phyloP scores from a whole-genome alignment of 1,140 invertebrate species.

The Bombus sylvicola region DNA sequence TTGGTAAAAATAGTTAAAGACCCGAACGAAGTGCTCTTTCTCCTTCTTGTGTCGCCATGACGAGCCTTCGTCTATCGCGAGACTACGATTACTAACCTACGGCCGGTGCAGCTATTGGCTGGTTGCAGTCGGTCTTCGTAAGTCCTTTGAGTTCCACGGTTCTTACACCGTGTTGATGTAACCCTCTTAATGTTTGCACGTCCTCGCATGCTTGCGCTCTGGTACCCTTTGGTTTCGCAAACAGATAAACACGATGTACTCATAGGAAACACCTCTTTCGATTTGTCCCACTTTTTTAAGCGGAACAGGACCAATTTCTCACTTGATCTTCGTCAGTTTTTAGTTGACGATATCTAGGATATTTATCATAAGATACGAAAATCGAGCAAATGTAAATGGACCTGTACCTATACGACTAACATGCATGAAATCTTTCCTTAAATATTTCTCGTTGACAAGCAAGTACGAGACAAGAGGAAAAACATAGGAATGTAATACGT shows the following conservation, averaged over 20 bases:
- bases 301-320: background rate
- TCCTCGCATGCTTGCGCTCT: constrained; percentile 67
- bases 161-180: constrained; percentile 25
- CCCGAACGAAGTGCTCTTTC: constrained; percentile 50
- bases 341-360: too few species aligned
- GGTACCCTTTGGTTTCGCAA: constrained; percentile 56
- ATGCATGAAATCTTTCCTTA: constrained; percentile 7
- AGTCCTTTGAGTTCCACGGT: constrained; percentile 46
- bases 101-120: constrained; percentile 64
- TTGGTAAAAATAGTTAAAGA: constrained; percentile 74
- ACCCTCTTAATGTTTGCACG: constrained; percentile 70
- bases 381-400: background rate
- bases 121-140: constrained; percentile 59
- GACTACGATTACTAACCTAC: constrained; percentile 48
- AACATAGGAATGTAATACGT: constrained; percentile 28
- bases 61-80: constrained; percentile 54
- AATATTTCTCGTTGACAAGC: background rate
- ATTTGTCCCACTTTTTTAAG: background rate
- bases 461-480: constrained; percentile 17
- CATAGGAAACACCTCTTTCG: constrained; percentile 20
- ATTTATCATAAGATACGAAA: too few species aligned
- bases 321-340: background rate
- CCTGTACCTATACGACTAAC: background rate
- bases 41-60: constrained; percentile 33
- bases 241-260: constrained; percentile 58